A percentile compares a stretch with the other conserved stretches of the same genome.
phyloP scores from a whole-genome alignment of 2,113 vertebrate species.

The Channa argus region DNA sequence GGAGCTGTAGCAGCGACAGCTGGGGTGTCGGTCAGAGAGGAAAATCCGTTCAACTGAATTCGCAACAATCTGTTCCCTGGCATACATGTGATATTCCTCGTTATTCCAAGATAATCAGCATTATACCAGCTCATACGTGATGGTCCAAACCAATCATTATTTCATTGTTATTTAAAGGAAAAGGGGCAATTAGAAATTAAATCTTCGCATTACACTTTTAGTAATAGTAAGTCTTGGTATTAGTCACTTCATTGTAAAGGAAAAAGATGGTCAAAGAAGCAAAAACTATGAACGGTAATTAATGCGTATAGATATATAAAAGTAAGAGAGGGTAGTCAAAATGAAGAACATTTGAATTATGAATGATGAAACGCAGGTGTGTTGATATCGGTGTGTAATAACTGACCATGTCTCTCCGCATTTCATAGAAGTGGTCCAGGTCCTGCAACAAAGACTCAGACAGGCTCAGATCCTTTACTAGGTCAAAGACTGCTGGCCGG shows the following conservation, averaged over 20 bases:
- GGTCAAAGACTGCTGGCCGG: slow-evolving; percentile 74
- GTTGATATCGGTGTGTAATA: neutral
- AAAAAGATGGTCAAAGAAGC: no score
- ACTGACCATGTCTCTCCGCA: slow-evolving; percentile 86
- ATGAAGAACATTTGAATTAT: no score
- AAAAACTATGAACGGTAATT: no score
- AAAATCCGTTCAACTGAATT: slow-evolving; percentile 53
- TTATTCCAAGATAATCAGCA: slow-evolving; percentile 52
- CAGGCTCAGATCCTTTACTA: slow-evolving; percentile 81
- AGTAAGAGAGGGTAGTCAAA: no score
- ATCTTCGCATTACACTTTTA: no score
- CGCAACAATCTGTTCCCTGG: slow-evolving; percentile 72
- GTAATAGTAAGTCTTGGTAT: no score
- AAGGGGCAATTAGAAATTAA: neutral
- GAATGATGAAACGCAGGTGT: no score
- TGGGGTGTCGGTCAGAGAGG: slow-evolving; percentile 64
- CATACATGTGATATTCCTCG: slow-evolving; percentile 25
- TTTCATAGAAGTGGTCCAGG: slow-evolving; percentile 79
- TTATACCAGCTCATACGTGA: neutral
- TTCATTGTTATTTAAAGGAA: slow-evolving; percentile 1
- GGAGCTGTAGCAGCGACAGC: slow-evolving; percentile 66
- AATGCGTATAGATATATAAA: no score
- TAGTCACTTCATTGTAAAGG: no score
- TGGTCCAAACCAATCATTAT: slow-evolving; percentile 38
- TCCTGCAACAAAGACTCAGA: slow-evolving; percentile 83